Conservation (phyloP, 2,888 invertebrate species). For the Drosophila gaucha region DNA sequence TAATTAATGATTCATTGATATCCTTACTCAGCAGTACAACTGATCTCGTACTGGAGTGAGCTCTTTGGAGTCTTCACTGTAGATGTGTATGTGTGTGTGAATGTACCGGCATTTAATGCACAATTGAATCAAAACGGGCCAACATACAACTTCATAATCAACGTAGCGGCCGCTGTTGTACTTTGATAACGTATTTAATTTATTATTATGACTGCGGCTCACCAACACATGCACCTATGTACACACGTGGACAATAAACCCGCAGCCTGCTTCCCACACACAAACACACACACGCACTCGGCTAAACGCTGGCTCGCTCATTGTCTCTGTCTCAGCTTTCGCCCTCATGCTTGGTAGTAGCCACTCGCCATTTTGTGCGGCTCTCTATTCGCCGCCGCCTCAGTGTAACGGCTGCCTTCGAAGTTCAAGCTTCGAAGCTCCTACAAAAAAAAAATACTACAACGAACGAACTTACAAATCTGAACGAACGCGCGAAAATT, state of each 20-base stretch:
- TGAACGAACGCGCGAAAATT: constrained; percentile 47
- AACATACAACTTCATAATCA: constrained; percentile 24
- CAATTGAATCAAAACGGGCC: constrained; percentile 23
- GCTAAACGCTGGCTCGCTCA: constrained; percentile 19
- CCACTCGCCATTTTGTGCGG: constrained; percentile 46
- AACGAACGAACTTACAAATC: constrained; percentile 47
- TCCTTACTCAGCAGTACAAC: too few relatives aligned
- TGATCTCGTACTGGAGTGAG: too few relatives aligned
- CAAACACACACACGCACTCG: neutral
- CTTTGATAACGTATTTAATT: constrained; percentile 64
- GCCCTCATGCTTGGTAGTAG: constrained; percentile 25
- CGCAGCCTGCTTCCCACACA: constrained; percentile 12
- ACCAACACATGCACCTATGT: constrained; percentile 14
- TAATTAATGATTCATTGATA: neutral
- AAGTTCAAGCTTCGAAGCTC: constrained; percentile 61
- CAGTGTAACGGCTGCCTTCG: constrained; percentile 63
- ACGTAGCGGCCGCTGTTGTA: constrained; percentile 27
- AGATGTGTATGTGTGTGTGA: neutral
- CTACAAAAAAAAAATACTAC: constrained; percentile 14
- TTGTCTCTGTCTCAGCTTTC: constrained; percentile 12
- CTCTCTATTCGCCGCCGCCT: constrained; percentile 39
- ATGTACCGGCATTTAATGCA: constrained; percentile 30
- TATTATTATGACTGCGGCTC: constrained; percentile 47
- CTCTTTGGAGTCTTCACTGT: neutral
- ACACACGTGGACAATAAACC: constrained; percentile 6